phyloP scores from a whole-genome alignment of 2,797 vertebrate species.

The Varecia variegata region DNA sequence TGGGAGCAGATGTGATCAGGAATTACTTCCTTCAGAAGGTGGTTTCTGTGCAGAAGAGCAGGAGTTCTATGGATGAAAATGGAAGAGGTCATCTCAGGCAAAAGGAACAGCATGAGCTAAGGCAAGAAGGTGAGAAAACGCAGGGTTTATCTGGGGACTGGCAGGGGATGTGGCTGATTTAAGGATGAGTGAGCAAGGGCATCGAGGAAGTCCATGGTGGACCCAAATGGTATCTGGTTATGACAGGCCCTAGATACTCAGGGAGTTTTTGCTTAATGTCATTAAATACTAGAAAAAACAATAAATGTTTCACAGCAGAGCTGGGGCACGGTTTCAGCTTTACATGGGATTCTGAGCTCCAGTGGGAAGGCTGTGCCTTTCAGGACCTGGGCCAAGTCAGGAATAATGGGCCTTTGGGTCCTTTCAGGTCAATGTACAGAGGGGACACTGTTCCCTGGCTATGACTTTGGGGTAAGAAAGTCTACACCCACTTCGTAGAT shows the following conservation, averaged over 20 bases:
- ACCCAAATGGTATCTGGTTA: not conserved
- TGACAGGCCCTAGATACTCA: not conserved
- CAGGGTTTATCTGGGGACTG: not conserved
- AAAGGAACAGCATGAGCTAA: not conserved
- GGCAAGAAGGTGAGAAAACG: not conserved
- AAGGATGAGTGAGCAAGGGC: not conserved
- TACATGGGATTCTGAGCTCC: not conserved
- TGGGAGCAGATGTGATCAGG: not conserved
- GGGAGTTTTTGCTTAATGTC: not conserved
- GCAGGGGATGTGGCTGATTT: not conserved
- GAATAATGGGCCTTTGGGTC: not conserved
- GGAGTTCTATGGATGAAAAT: not conserved
- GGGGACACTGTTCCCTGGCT: not conserved
- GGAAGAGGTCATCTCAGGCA: not conserved
- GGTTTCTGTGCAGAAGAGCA: not conserved
- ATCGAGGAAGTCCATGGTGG: fast-evolving
- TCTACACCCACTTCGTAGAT: not conserved
- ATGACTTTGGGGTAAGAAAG: not conserved
- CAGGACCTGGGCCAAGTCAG: not conserved
- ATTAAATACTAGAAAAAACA: not conserved
- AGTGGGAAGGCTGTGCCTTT: not conserved
- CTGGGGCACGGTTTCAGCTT: not conserved
- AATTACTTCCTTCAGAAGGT: not conserved
- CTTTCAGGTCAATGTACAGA: not conserved
- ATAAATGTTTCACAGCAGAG: not conserved